These are phyloP conservation scores for Protodeltote pygarga DNA, from an alignment of 2,888 invertebrate genomes.

Conservation along the genomic window DNA sequence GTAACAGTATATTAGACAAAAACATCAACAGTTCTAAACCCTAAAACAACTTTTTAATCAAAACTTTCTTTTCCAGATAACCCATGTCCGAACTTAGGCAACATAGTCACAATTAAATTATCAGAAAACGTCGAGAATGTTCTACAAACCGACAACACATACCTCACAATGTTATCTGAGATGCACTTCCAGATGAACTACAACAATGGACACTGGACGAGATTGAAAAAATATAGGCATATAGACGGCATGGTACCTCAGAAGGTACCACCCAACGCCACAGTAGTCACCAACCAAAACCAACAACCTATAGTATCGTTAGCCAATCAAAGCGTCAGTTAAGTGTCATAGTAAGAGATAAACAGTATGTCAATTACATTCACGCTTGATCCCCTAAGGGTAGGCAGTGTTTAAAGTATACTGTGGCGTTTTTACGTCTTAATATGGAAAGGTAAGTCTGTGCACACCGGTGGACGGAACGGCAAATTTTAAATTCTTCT, in stretches of 20 bases:
- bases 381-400: too few relatives aligned
- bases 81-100: constrained; percentile 98
- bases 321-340: constrained; percentile 79
- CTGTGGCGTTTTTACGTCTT: too few relatives aligned
- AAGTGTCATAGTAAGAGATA: constrained; percentile 40
- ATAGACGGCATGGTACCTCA: constrained; percentile 87
- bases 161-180: constrained; percentile 93
- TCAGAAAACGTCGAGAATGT: constrained; percentile 97
- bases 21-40: neutral
- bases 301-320: constrained; percentile 79
- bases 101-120: constrained; percentile 97
- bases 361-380: constrained; percentile 32
- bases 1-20: too few relatives aligned
- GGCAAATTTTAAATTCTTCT: too few relatives aligned
- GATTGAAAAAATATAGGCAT: constrained; percentile 94
- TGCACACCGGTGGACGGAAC: too few relatives aligned
- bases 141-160: constrained; percentile 93
- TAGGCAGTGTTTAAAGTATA: too few relatives aligned
- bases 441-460: too few relatives aligned
- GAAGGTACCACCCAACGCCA: constrained; percentile 79
- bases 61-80: constrained; percentile 94
- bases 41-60: neutral
- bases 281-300: constrained; percentile 75
- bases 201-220: constrained; percentile 98
- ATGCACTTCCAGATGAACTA: constrained; percentile 99